These are phyloP conservation scores for Aphelenchoides besseyi DNA, from an alignment of 1,140 invertebrate species.

Conservation along the genomic window DNA sequence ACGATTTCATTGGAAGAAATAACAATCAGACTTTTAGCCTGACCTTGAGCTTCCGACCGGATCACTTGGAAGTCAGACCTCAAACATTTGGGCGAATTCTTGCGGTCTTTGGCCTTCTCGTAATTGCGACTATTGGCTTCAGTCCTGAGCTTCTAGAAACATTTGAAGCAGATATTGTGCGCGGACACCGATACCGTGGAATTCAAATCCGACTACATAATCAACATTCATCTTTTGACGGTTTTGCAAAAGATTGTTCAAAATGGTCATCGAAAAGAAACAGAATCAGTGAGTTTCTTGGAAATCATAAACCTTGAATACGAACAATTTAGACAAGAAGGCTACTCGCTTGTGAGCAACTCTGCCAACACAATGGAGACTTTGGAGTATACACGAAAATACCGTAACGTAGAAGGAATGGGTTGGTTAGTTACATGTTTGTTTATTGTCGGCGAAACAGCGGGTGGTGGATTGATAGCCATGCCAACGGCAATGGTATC, in stretches of 20 bases:
- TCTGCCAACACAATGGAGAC: conserved; percentile 48
- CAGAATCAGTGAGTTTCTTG: not conserved
- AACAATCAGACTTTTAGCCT: not conserved
- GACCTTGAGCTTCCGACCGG: not conserved
- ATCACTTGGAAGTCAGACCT: not conserved
- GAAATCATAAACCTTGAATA: not conserved
- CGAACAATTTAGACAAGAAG: conserved; percentile 36
- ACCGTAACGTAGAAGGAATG: conserved; percentile 49
- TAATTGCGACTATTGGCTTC: no score
- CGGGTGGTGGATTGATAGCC: conserved; percentile 58
- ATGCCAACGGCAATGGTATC: conserved; percentile 56
- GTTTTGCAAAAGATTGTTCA: not conserved
- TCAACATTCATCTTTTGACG: not conserved
- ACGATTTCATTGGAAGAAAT: no score
- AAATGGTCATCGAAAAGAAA: conserved; percentile 3
- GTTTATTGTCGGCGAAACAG: conserved; percentile 56
- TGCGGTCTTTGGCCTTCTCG: not conserved
- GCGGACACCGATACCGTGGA: no score
- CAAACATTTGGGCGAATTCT: conserved; percentile 3
- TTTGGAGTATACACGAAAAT: conserved; percentile 40
- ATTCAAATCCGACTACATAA: not conserved
- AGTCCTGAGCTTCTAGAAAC: no score
- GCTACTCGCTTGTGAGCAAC: conserved; percentile 47
- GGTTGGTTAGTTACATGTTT: conserved; percentile 48
- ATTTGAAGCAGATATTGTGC: no score